These are phyloP conservation scores for Poecilia gillii DNA, from an alignment of 2,797 vertebrate genomes.

Conservation along the genomic window DNA sequence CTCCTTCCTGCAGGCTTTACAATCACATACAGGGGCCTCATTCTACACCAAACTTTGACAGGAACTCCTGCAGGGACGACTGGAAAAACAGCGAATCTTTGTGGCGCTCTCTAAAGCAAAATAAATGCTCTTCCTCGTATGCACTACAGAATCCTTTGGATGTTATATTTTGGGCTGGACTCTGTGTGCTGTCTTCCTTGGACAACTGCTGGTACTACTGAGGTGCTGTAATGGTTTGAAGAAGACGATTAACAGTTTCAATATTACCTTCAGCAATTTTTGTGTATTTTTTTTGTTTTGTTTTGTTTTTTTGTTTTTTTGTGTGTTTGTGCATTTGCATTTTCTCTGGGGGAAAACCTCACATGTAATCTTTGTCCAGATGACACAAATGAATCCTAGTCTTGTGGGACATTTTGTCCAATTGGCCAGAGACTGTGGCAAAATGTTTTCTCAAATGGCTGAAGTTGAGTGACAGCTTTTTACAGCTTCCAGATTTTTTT, in stretches of 20 bases:
- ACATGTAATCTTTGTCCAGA: background rate
- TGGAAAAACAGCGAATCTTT: slow-evolving; percentile 54
- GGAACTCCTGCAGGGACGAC: slow-evolving; percentile 61
- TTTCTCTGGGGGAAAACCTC: background rate
- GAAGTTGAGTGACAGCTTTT: background rate
- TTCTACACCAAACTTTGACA: slow-evolving; percentile 37
- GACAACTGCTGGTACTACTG: background rate
- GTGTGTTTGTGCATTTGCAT: background rate
- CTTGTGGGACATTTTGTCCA: background rate
- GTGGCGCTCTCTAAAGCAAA: slow-evolving; percentile 42
- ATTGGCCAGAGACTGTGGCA: background rate
- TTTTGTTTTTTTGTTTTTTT: background rate
- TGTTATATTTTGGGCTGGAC: slow-evolving; percentile 22
- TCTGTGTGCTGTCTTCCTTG: background rate
- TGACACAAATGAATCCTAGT: background rate
- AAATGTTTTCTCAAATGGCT: background rate
- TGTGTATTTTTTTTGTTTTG: background rate
- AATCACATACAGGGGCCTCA: slow-evolving; percentile 30
- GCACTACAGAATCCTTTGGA: slow-evolving; percentile 16
- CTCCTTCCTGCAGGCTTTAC: slow-evolving; percentile 68
- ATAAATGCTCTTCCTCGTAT: slow-evolving; percentile 37
- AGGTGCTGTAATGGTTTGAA: background rate
- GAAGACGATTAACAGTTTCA: background rate
- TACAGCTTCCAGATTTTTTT: background rate
- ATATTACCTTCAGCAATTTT: background rate